Evolutionary conservation across 2,888 invertebrate species (phyloP).

Genomic region (Andrena bucephala): DNA sequence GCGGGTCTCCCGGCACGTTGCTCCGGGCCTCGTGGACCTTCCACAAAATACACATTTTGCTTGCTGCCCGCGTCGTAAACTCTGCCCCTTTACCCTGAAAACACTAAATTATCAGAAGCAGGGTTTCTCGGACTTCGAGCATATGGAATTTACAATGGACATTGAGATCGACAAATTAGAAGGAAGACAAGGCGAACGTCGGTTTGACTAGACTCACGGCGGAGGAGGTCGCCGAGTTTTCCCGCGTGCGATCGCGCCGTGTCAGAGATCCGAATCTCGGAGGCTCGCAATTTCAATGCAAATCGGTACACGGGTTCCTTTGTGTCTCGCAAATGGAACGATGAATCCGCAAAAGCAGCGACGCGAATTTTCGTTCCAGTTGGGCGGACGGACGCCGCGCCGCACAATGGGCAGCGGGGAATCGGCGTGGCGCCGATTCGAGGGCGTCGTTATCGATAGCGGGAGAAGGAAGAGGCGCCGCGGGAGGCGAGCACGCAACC

Average conservation of each 20-base stretch:
- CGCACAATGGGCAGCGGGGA: conserved; percentile 32
- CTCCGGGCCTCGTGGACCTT: not conserved
- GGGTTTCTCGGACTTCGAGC: too few species aligned
- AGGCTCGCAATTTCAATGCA: conserved; percentile 60
- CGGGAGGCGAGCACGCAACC: conserved; percentile 75
- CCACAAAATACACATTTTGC: not conserved
- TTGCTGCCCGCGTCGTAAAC: not conserved
- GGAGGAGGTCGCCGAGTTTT: conserved; percentile 6
- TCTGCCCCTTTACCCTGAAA: not conserved
- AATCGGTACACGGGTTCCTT: conserved; percentile 62
- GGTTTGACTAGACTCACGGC: not conserved
- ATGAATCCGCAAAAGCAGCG: conserved; percentile 62
- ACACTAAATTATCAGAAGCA: too few species aligned
- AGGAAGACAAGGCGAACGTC: not conserved
- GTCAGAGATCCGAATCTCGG: conserved; percentile 53
- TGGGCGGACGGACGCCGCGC: conserved; percentile 32
- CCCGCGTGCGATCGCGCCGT: conserved; percentile 17
- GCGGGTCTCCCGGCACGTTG: not conserved
- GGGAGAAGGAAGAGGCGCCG: conserved; percentile 68
- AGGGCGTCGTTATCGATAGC: conserved; percentile 70
- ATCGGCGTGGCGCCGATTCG: conserved; percentile 68
- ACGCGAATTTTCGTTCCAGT: conserved; percentile 61
- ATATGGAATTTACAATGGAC: too few species aligned
- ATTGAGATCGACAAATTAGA: too few species aligned
- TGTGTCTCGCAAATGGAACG: conserved; percentile 53